A percentile compares a stretch with the other conserved stretches of the same genome.
Evolutionary conservation across 2,888 invertebrate species (phyloP).

Genomic region (Heliconius sara): DNA sequence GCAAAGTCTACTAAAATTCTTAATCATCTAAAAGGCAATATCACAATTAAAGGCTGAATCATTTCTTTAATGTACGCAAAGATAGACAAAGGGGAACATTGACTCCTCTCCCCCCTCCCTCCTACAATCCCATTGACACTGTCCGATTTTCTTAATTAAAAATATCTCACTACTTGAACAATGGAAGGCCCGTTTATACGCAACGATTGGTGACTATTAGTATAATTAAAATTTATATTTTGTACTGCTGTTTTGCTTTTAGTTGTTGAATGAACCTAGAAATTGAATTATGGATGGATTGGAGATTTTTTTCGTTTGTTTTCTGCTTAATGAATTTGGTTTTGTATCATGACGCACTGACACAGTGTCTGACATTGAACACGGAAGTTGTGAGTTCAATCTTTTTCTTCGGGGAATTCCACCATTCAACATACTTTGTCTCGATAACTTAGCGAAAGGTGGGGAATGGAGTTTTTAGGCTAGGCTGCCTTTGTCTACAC

Average conservation of each 20-base stretch:
- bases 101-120: conserved; percentile 54
- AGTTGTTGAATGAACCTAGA: not conserved
- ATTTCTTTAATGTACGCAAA: conserved; percentile 44
- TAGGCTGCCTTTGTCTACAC: no score
- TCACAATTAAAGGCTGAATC: conserved; percentile 44
- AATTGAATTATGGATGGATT: not conserved
- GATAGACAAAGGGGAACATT: conserved; percentile 68
- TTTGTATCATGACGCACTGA: not conserved
- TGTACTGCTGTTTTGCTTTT: not conserved
- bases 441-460: no score
- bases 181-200: conserved; percentile 51
- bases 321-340: not conserved
- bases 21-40: conserved; percentile 51
- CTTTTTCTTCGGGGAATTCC: no score
- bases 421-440: no score
- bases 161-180: conserved; percentile 75
- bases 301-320: not conserved
- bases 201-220: conserved; percentile 45
- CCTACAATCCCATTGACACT: conserved; percentile 56
- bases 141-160: conserved; percentile 81
- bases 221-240: conserved; percentile 32
- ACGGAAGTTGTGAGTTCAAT: no score
- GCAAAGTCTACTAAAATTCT: conserved; percentile 37
- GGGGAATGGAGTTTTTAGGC: no score
- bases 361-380: no score